Percentiles rank a stretch among this genome's conserved stretches.
Conservation (phyloP, 2,797 vertebrate genomes). For the Hydrocynus forskahlii region DNA sequence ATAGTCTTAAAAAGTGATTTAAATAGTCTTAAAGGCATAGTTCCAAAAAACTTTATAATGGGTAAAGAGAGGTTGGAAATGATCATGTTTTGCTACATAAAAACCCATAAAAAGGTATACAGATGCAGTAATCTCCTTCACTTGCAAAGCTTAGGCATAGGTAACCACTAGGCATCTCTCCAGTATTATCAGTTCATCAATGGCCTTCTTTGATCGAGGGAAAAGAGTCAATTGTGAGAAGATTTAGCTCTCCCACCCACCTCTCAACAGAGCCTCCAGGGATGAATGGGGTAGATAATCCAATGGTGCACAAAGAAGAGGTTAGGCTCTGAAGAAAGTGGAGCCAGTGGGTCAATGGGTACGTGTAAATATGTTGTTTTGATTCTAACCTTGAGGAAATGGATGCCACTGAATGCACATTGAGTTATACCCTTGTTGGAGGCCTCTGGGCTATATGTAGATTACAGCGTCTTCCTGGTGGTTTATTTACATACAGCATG, state of each 20-base stretch:
- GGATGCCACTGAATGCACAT: too few relatives aligned
- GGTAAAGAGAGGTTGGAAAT: too few relatives aligned
- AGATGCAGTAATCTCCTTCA: neutral
- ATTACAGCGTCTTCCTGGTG: neutral
- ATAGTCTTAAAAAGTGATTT: neutral
- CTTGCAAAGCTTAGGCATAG: neutral
- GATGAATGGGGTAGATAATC: neutral
- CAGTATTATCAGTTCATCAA: neutral
- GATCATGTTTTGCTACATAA: too few relatives aligned
- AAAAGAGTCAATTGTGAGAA: neutral
- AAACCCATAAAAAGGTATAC: too few relatives aligned
- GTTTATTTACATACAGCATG: neutral
- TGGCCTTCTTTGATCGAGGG: neutral
- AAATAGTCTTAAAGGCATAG: neutral
- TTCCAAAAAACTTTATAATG: too few relatives aligned
- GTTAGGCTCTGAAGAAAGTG: neutral
- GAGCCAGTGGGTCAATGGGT: neutral
- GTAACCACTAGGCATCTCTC: neutral
- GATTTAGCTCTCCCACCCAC: neutral
- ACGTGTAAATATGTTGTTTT: slow-evolving; percentile 15
- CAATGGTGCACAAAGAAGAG: slow-evolving; percentile 5
- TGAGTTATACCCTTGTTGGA: neutral
- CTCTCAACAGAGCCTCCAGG: neutral
- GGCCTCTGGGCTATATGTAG: neutral
- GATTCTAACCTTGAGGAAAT: neutral